These are phyloP conservation scores for Drosophila persimilis DNA, from an alignment of 1,140 invertebrate species.

Conservation along the genomic window DNA sequence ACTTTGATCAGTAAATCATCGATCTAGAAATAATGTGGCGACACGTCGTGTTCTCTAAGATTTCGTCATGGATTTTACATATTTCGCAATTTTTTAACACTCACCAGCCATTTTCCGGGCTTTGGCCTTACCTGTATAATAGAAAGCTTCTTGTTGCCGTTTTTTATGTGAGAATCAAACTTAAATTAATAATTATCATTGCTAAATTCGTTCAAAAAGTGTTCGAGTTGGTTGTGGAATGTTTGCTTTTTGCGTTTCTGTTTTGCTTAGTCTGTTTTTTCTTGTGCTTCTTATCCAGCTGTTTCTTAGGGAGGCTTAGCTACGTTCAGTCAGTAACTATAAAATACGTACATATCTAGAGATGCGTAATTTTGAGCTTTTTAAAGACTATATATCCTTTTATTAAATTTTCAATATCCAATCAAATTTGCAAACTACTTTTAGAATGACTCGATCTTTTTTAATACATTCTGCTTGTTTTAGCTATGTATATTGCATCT, in stretches of 20 bases:
- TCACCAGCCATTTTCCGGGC: not conserved
- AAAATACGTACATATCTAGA: no score
- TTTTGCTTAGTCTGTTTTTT: conserved; percentile 25
- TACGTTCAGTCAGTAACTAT: not conserved
- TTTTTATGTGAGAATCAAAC: no score
- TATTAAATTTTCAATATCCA: no score
- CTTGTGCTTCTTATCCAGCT: not conserved
- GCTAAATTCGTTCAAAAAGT: not conserved
- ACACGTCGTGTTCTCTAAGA: not conserved
- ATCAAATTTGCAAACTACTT: no score
- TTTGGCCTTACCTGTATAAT: no score
- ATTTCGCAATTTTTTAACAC: conserved; percentile 3
- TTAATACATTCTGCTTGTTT: no score
- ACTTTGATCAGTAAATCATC: conserved; percentile 37
- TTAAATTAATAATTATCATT: no score
- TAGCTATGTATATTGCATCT: no score
- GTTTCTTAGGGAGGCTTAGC: conserved; percentile 11
- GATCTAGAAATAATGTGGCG: conserved; percentile 4
- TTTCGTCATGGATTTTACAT: conserved; percentile 5
- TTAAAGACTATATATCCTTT: no score
- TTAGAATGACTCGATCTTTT: no score
- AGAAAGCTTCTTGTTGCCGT: no score
- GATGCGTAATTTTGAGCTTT: no score
- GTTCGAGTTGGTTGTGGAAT: conserved; percentile 9
- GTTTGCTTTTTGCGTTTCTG: conserved; percentile 16